A percentile compares a stretch with the other conserved stretches of the same genome.
phyloP scores from a whole-genome alignment of 2,797 vertebrate genomes.

The Phataginus tricuspis region DNA sequence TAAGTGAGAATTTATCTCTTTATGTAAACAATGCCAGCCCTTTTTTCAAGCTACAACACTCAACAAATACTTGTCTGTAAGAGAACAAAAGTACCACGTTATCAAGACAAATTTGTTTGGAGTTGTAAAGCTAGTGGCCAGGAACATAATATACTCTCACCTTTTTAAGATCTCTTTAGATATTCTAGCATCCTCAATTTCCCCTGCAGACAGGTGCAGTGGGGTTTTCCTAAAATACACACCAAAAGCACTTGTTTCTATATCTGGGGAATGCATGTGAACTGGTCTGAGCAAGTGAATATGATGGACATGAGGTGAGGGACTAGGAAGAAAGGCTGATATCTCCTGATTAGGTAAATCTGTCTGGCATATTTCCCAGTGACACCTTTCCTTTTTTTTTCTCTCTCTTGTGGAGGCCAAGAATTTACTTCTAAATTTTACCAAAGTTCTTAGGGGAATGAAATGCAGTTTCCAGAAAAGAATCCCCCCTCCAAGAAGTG shows the following conservation, averaged over 20 bases:
- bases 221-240: neutral
- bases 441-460: neutral
- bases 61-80: neutral
- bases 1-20: neutral
- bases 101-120: neutral
- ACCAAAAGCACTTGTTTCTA: neutral
- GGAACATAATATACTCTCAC: neutral
- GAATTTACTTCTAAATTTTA: neutral
- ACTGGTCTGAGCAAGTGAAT: neutral
- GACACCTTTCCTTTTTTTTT: neutral
- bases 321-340: neutral
- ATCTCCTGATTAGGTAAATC: neutral
- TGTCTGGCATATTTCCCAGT: neutral
- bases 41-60: conserved; percentile 4
- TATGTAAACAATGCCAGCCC: neutral
- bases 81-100: neutral
- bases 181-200: neutral
- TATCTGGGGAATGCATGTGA: neutral
- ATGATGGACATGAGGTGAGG: neutral
- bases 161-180: neutral
- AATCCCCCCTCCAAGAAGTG: too few species aligned
- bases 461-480: neutral
- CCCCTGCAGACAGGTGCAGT: neutral
- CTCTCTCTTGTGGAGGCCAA: neutral
- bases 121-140: neutral